A percentile compares a stretch with the other conserved stretches of the same genome.
These are phyloP conservation scores for Umimayanthus kanabou DNA, from an alignment of 92 coral and sea anemone genomes.

Conservation along the genomic window DNA sequence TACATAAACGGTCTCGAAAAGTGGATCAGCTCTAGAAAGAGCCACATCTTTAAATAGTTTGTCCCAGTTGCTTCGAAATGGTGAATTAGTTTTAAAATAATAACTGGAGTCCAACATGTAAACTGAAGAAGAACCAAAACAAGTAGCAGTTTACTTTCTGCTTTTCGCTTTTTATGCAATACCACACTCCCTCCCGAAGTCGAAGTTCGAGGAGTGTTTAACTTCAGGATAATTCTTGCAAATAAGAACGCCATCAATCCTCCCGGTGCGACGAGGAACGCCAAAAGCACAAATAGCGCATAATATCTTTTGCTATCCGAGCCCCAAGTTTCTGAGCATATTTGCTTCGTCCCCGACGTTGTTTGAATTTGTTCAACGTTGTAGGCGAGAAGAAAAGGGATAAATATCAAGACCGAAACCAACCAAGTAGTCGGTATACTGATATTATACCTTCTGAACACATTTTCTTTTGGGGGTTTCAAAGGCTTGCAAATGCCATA, in stretches of 20 bases:
- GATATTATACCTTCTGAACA: constrained; percentile 46
- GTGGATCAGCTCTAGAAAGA: constrained; percentile 71
- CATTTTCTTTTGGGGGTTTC: constrained; percentile 48
- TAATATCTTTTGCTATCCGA: constrained; percentile 40
- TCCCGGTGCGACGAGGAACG: constrained; percentile 56
- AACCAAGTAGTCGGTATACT: constrained; percentile 62
- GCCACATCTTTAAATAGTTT: constrained; percentile 62
- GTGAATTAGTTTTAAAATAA: constrained; percentile 51
- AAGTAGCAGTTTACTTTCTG: constrained; percentile 57
- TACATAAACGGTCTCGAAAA: constrained; percentile 60
- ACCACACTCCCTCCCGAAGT: constrained; percentile 92
- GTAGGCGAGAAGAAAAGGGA: constrained; percentile 66
- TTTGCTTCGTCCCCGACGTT: constrained; percentile 52
- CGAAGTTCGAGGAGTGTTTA: constrained; percentile 64
- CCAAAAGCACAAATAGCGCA: constrained; percentile 45
- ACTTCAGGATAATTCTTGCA: constrained; percentile 59
- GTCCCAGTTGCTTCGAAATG: constrained; percentile 43
- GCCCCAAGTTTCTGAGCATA: constrained; percentile 74
- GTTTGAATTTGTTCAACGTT: constrained; percentile 49
- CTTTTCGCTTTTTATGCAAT: constrained; percentile 69
- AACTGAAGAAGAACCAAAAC: constrained; percentile 59
- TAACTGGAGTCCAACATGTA: constrained; percentile 75
- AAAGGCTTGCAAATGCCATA: constrained; percentile 71
- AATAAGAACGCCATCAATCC: constrained; percentile 48
- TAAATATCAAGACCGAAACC: constrained; percentile 53